phyloP scores from a whole-genome alignment of 2,888 invertebrate genomes.

The Drosophila imparisetae region DNA sequence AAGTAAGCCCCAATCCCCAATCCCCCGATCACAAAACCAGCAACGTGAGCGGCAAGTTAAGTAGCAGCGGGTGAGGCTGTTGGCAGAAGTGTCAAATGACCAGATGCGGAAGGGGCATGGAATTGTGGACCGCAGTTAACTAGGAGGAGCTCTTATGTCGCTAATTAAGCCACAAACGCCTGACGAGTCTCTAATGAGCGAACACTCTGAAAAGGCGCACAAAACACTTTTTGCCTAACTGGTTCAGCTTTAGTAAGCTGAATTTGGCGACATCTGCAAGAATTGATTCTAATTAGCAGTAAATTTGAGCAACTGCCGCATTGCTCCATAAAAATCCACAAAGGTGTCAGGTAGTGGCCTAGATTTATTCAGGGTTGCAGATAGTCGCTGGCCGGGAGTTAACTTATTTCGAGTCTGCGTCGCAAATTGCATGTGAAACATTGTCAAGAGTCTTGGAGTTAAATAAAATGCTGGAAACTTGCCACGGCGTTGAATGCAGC shows the following conservation, averaged over 20 bases:
- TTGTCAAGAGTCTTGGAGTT: constrained; percentile 37
- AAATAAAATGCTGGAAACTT: constrained; percentile 35
- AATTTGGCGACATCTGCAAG: constrained; percentile 11
- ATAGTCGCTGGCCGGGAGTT: background rate
- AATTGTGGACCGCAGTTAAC: constrained; percentile 33
- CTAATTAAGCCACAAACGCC: constrained; percentile 66
- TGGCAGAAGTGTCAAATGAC: constrained; percentile 69
- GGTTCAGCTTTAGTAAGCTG: constrained; percentile 34
- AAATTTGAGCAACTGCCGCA: constrained; percentile 26
- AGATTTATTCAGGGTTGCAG: background rate
- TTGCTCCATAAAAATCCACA: constrained; percentile 8
- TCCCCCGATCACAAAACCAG: constrained; percentile 3
- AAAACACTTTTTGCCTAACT: constrained; percentile 35
- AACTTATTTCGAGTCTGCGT: constrained; percentile 45
- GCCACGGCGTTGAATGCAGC: constrained; percentile 15
- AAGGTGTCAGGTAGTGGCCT: background rate
- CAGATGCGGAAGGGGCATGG: constrained; percentile 19
- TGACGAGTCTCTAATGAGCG: constrained; percentile 50
- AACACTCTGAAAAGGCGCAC: constrained; percentile 24
- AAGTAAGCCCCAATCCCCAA: constrained; percentile 30
- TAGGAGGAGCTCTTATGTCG: constrained; percentile 51
- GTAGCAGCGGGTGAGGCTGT: constrained; percentile 24
- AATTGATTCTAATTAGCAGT: constrained; percentile 64
- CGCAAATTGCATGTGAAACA: constrained; percentile 69
- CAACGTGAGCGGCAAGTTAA: constrained; percentile 69